These are phyloP conservation scores for Calliopsis andreniformis DNA, from an alignment of 1,140 invertebrate species.

Conservation along the genomic window DNA sequence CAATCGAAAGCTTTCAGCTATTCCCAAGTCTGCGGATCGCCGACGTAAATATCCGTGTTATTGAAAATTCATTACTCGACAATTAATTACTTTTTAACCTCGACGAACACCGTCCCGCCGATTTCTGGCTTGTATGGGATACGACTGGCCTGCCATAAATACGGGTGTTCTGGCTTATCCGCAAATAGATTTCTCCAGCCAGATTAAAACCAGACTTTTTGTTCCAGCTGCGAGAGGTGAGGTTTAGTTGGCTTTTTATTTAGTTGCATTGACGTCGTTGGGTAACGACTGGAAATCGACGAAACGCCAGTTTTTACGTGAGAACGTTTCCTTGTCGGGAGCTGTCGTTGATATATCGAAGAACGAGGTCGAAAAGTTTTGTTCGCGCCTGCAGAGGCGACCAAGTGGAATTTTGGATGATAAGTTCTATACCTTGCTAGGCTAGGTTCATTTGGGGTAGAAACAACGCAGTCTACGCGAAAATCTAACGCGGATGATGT, in stretches of 20 bases:
- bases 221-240: neutral
- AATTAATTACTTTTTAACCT: conserved; percentile 2
- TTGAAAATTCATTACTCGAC: neutral
- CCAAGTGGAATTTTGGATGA: too few species aligned
- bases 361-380: neutral
- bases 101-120: neutral
- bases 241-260: conserved; percentile 3
- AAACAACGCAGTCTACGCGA: neutral
- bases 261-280: neutral
- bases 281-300: too few species aligned
- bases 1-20: too few species aligned
- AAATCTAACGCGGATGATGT: neutral
- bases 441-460: neutral
- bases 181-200: conserved; percentile 6
- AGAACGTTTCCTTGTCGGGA: neutral
- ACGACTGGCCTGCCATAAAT: neutral
- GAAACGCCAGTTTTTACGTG: neutral
- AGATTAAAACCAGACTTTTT: neutral
- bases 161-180: neutral
- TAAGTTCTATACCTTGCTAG: neutral
- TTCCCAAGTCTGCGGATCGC: neutral
- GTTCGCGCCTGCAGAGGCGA: too few species aligned
- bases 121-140: neutral
- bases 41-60: neutral
- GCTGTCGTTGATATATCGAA: too few species aligned